Conservation (phyloP, 2,797 vertebrate species). For the Acestrorhynchus altus region DNA sequence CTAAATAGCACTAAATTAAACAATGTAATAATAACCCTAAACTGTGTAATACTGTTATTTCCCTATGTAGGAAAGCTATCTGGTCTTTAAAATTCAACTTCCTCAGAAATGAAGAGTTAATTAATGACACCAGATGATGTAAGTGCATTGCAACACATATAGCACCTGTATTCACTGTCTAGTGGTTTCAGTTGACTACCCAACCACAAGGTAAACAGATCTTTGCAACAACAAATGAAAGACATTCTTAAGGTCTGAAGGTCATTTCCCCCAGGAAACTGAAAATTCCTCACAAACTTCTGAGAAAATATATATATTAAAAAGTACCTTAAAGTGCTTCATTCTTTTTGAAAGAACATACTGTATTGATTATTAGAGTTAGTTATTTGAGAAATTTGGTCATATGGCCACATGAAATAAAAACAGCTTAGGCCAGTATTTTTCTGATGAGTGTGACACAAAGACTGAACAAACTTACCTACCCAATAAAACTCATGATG, state of each 20-base stretch:
- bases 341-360: neutral
- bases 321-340: neutral
- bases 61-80: too few relatives aligned
- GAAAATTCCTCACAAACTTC: neutral
- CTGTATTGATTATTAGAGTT: neutral
- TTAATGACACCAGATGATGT: neutral
- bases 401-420: neutral
- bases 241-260: slow-evolving; percentile 27
- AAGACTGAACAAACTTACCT: slow-evolving; percentile 30
- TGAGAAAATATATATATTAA: neutral
- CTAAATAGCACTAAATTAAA: too few relatives aligned
- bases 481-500: slow-evolving; percentile 79
- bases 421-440: neutral
- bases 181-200: neutral
- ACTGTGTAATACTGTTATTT: too few relatives aligned
- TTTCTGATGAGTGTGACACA: neutral
- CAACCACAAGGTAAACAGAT: neutral
- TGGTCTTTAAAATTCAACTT: too few relatives aligned
- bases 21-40: too few relatives aligned
- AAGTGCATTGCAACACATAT: neutral
- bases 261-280: neutral
- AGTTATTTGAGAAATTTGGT: neutral
- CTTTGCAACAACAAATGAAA: slow-evolving; percentile 19
- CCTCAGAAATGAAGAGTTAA: neutral
- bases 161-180: neutral